Percentiles rank a stretch among this genome's conserved stretches.
Evolutionary conservation across 2,797 vertebrate species (phyloP).

Genomic region (Amphiprion clarkii): DNA sequence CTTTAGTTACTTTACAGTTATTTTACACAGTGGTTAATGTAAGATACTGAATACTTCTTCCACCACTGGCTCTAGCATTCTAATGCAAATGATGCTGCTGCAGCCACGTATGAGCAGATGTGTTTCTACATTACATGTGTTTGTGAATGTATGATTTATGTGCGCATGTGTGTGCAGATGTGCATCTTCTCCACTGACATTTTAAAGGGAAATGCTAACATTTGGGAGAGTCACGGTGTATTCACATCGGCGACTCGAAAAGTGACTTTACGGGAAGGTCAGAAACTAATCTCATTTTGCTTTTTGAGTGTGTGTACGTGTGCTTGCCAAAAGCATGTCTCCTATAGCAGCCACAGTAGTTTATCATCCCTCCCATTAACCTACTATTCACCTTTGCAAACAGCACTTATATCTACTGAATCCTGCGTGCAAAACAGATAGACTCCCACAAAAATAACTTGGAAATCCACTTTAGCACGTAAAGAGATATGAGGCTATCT

Average conservation of each 20-base stretch:
- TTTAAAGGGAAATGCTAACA: constrained; percentile 41
- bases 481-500: constrained; percentile 52
- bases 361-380: constrained; percentile 75
- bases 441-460: constrained; percentile 46
- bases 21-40: too few species aligned
- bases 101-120: neutral
- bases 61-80: neutral
- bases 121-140: neutral
- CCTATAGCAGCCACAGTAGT: constrained; percentile 56
- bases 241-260: constrained; percentile 36
- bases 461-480: constrained; percentile 35
- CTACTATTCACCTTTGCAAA: constrained; percentile 72
- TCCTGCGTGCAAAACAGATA: constrained; percentile 37
- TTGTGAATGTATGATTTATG: neutral
- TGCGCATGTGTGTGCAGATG: neutral
- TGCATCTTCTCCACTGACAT: constrained; percentile 19
- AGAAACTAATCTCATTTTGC: constrained; percentile 59
- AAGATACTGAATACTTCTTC: too few species aligned
- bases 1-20: too few species aligned
- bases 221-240: constrained; percentile 18
- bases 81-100: constrained; percentile 4
- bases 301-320: constrained; percentile 26
- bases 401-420: constrained; percentile 56
- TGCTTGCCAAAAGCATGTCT: constrained; percentile 58
- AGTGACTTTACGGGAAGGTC: constrained; percentile 66